A percentile compares a stretch with the other conserved stretches of the same genome.
Evolutionary conservation across 1,140 invertebrate species (phyloP).

Genomic region (Vanessa tameamea): DNA sequence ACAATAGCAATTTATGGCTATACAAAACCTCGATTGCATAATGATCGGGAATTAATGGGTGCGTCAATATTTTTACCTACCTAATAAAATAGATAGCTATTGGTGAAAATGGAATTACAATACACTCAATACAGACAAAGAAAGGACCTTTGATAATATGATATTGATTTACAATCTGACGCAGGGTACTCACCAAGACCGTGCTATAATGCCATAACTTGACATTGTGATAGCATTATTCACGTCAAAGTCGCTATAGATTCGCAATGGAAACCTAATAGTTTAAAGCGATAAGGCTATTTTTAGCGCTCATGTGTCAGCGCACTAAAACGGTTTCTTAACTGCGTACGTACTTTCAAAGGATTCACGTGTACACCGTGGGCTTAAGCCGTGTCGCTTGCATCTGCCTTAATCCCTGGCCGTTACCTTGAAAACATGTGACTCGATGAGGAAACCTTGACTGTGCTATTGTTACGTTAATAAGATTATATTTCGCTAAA

Average conservation of each 20-base stretch:
- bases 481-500: constrained; percentile 30
- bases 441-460: constrained; percentile 28
- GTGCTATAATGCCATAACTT: background rate
- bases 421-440: constrained; percentile 38
- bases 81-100: too few relatives aligned
- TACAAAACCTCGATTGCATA: background rate
- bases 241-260: constrained; percentile 4
- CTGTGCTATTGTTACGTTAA: constrained; percentile 28
- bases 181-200: too few relatives aligned
- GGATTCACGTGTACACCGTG: constrained; percentile 15
- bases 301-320: constrained; percentile 27
- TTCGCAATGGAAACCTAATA: constrained; percentile 26
- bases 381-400: background rate
- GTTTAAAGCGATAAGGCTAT: constrained; percentile 22
- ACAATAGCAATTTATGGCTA: constrained; percentile 8
- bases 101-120: too few relatives aligned
- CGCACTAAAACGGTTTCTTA: constrained; percentile 39
- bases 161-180: background rate
- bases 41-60: background rate
- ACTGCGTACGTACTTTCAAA: constrained; percentile 24
- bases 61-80: background rate
- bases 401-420: constrained; percentile 36
- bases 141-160: background rate
- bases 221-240: constrained; percentile 5
- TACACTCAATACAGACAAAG: too few relatives aligned